Base-by-base conservation (phyloP, 2,797 vertebrate species). In the Ptychadena robeensis region DNA sequence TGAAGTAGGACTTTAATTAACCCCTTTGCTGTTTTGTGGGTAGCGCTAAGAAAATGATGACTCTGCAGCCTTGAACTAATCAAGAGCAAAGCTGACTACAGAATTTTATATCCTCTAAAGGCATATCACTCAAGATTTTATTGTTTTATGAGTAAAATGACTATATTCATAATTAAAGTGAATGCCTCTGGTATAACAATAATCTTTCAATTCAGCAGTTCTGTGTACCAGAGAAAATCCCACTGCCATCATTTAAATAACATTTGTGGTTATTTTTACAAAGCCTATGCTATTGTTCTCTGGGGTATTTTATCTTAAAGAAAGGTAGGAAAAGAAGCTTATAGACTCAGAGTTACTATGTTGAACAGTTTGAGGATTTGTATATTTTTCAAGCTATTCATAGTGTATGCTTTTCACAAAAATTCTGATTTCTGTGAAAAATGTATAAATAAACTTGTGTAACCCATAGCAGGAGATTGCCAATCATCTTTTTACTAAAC, bases 111-210 rank as follows among this genome's bases (percentile, higher is more conserved):
- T 61, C 9, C 72, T 73, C 72, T 40, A 44, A 75, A 82, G 80
- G 71, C 40, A 82, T 40, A 48, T 81, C 31, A 73, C 32, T n/a
- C 11, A 25, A 68, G 27, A 61, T 34, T 68, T 18, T 72, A 63
- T 71, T 81, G 63, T 82, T 59, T 74, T 73, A 75, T 82, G 69
- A 61, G 34, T 61, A 30, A 82, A 82, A 68, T 34, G 31, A 61
- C 73, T 74, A 35, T 68, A 74, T 63, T 74, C 32, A 74, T 73
- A 66, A 81, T 81, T 73, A 73, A 53, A 37, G 57, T 31, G 27
- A 65, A 73, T 67, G 40, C 66, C 66, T 57, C 30, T 73, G 59
- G 25, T 48, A 67, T 59, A 32, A 18, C 12, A 64, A 80, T 38
- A 72, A 74, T 59, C 12, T 25, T 82, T 34, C 9, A 22, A 8